phyloP scores from a whole-genome alignment of 2,113 vertebrate genomes.

The Melanostigma gelatinosum region DNA sequence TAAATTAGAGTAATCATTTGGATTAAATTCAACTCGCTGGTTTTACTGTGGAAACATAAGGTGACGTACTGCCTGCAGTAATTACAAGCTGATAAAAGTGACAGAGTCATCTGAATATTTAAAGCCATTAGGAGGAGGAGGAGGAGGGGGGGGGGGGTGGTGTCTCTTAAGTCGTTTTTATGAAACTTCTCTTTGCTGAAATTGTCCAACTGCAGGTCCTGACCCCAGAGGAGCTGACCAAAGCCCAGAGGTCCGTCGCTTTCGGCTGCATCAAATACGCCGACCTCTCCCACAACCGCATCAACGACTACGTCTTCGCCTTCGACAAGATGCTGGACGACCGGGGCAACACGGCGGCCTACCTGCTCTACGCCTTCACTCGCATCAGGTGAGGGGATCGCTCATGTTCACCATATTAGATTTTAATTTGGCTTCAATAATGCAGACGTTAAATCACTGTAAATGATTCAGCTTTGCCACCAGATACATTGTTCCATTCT shows the following conservation, averaged over 20 bases:
- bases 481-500: not conserved
- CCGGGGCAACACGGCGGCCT: constrained; percentile 96
- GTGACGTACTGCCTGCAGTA: constrained; percentile 21
- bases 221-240: constrained; percentile 87
- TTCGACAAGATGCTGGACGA: constrained; percentile 99
- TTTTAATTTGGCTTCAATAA: not conserved
- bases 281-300: constrained; percentile 96
- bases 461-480: not conserved
- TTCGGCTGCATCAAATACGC: constrained; percentile 98
- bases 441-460: not conserved
- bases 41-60: constrained; percentile 23
- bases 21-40: constrained; percentile 40
- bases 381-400: constrained; percentile 89
- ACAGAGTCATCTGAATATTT: constrained; percentile 32
- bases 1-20: constrained; percentile 49
- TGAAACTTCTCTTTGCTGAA: not conserved
- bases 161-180: not conserved
- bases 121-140: not conserved
- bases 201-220: constrained; percentile 76
- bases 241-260: constrained; percentile 90
- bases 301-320: constrained; percentile 97
- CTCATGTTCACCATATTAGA: not conserved
- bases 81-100: constrained; percentile 40
- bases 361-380: constrained; percentile 95
- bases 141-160: not conserved